Conservation (phyloP, 2,888 invertebrate genomes). For the Oligia latruncula region DNA sequence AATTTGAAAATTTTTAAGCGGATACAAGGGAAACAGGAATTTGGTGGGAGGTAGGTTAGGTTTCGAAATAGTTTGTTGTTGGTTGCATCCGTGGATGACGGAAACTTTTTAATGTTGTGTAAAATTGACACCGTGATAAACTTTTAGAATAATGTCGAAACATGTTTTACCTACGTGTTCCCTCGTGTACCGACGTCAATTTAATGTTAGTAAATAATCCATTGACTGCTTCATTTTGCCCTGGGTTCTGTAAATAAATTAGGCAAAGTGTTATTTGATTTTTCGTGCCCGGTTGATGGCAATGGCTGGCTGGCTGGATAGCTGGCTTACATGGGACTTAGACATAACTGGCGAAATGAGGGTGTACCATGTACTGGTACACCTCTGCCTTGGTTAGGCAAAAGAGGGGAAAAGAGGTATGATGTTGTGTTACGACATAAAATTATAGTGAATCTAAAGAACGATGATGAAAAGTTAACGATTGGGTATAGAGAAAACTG, state of each 20-base stretch:
- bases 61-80: constrained; percentile 21
- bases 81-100: background rate
- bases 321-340: background rate
- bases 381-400: background rate
- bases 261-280: background rate
- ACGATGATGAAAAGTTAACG: background rate
- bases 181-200: background rate
- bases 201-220: background rate
- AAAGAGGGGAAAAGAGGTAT: background rate
- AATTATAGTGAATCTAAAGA: background rate
- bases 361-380: background rate
- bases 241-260: background rate
- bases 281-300: background rate
- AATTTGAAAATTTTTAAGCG: constrained; percentile 48
- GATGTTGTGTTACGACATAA: background rate
- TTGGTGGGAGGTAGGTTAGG: background rate
- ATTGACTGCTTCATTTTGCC: background rate
- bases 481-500: background rate
- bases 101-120: background rate
- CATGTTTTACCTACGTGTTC: too few relatives aligned
- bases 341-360: background rate
- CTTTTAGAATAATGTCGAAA: background rate
- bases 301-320: background rate
- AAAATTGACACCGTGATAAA: constrained; percentile 13
- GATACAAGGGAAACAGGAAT: constrained; percentile 32